Base-by-base conservation (phyloP, 2,113 vertebrate genomes). In the Calyptommatus sinebrachiatus region DNA sequence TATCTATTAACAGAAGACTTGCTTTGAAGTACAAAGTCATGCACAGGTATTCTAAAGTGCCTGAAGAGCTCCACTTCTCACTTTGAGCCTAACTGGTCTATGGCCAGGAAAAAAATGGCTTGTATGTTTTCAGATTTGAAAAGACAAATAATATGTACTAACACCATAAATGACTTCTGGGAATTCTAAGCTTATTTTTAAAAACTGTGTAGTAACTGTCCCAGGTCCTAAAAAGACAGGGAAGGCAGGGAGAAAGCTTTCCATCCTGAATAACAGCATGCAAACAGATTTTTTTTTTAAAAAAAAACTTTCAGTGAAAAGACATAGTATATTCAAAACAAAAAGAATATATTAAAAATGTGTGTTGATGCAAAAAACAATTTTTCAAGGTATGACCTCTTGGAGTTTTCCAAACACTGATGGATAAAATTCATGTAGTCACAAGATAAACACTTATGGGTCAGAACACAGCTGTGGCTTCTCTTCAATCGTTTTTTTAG, bases 311-410 rank as follows among this genome's bases (percentile, higher is more conserved):
- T 14, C 57, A 71, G 22, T 66, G 35, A 20, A 68, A 45, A n/a
- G 65, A 8, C 22, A 67, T 18, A 22, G 22, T 11, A 16, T 26
- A 57, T 57, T 12, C 66, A 71, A 89, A 85, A 85, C 71, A 48
- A 73, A 79, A 28, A 67, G 79, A 76, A 57, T 57, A 57, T 62
- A 88, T 84, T 86, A 46, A 10, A 45, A 63, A 35, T 6, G 22
- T 20, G 7, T 3, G 18, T 18, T 29, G 21, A 24, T 24, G 18
- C 41, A 29, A 57, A 62, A 66, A 70, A 65, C 53, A 35, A 67
- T 87, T 84, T 90, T 84, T 89, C 71, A 81, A 84, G 80, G 84
- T 71, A 0, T 0, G 7, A 89, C 82, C 86, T 91, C 83, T 88
- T 87, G 82, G 85, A 88, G 76, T 18, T 82, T 89, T 88, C 87